Percentiles rank a stretch among this genome's conserved stretches.
phyloP scores from a whole-genome alignment of 1,140 invertebrate genomes.

The Caenorhabditis briggsae region DNA sequence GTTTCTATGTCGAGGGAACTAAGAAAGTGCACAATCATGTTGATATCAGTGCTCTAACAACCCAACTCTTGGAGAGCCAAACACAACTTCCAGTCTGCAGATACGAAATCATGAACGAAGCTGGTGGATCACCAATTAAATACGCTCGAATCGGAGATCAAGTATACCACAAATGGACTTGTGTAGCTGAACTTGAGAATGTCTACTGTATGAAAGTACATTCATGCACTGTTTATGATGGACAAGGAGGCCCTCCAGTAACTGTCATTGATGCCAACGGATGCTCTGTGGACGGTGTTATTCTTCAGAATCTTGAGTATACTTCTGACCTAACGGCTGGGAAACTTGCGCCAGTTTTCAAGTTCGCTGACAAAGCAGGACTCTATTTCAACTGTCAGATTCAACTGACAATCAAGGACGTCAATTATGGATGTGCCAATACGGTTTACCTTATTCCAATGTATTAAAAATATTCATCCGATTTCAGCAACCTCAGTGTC shows the following conservation, averaged over 20 bases:
- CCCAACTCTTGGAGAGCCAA: slow-evolving; percentile 66
- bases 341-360: slow-evolving; percentile 74
- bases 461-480: background rate
- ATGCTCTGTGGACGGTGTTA: slow-evolving; percentile 72
- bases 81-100: slow-evolving; percentile 71
- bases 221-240: slow-evolving; percentile 74
- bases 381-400: slow-evolving; percentile 77
- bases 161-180: slow-evolving; percentile 76
- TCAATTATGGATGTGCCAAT: slow-evolving; percentile 67
- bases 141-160: slow-evolving; percentile 75
- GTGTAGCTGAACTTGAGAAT: slow-evolving; percentile 60
- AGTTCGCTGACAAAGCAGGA: slow-evolving; percentile 76
- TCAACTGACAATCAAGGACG: slow-evolving; percentile 74
- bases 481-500: slow-evolving; percentile 70
- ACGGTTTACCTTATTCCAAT: slow-evolving; percentile 34
- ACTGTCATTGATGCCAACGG: slow-evolving; percentile 74
- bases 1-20: slow-evolving; percentile 74
- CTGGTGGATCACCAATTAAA: slow-evolving; percentile 71
- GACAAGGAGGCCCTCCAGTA: slow-evolving; percentile 75
- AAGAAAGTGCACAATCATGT: slow-evolving; percentile 71
- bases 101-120: slow-evolving; percentile 74
- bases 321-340: slow-evolving; percentile 71
- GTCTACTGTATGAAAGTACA: slow-evolving; percentile 77
- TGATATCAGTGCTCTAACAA: slow-evolving; percentile 73
- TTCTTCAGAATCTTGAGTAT: slow-evolving; percentile 72